Evolutionary conservation across 1,140 invertebrate species (phyloP), one percentile per base, ranked within the genome.

Genomic region (Aphelenchoides fujianensis): DNA sequence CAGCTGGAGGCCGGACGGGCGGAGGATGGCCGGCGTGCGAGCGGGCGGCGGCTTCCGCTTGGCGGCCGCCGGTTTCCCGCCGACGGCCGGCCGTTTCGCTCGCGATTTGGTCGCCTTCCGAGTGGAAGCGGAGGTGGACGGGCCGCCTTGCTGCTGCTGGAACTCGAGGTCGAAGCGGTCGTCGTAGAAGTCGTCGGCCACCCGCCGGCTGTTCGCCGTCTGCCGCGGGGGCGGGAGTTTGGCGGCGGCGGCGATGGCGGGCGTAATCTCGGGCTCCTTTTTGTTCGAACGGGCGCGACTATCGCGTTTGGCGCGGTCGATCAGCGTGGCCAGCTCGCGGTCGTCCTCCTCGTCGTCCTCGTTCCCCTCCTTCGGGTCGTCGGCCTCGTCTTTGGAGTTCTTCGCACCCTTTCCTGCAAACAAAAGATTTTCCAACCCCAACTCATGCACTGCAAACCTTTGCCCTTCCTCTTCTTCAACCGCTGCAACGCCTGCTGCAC

Each of bases 401-500:
- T 48, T 48, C 41, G 41, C 41, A 16, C 41, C 23, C 23, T 48
- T 48, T 48, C 41, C 41, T 48, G 41, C 12, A 48, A n/a, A n/a
- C n/a, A n/a, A n/a, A n/a, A n/a, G n/a, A n/a, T n/a, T n/a, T n/a
- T n/a, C n/a, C n/a, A n/a, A n/a, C n/a, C n/a, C n/a, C n/a, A n/a
- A 48, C 23, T 48, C 23, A 23, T 16, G 23, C 12, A 48, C 41
- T 16, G 23, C 41, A 48, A 48, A 48, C 41, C 59, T 61, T 61
- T 16, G 16, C 59, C 16, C 2, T 61, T 61, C 59, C 1, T 53
- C 52, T 31, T 61, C 30, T 74, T 75, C 1, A 77, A 23, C 19
- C 52, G n/a, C 28, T 68, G 34, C 16, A 75, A 57, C 28, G 74
- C 74, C 5, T 32, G 48, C 32, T 64, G 75, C 32, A 76, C 66